Base-by-base conservation (phyloP, 2,797 vertebrate species). In the Anas georgica region DNA sequence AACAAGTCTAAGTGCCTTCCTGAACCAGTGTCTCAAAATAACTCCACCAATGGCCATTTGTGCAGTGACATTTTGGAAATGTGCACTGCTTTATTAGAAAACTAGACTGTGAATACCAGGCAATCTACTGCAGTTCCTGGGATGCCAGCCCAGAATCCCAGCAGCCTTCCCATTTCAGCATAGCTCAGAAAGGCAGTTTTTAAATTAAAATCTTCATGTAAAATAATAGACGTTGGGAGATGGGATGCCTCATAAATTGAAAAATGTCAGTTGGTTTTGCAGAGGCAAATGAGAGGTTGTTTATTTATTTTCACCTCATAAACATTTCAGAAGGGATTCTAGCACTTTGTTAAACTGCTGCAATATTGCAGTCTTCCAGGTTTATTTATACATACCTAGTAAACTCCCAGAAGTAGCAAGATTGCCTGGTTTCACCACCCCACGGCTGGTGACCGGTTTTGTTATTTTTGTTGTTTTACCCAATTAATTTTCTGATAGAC, bases 241-340 rank as follows among this genome's bases (percentile, higher is more conserved):
- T 52, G 66, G 46, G 83, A 85, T 93, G 46, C 48, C 81, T 93
- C 64, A 26, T 83, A 88, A 91, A 88, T 17, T 67, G 68, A 59
- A 87, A 88, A 90, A 91, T 23, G 64, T 76, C 58, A 43, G 79
- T 33, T 70, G 69, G 48, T 75, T 96, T 93, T 89, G 69, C 66
- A 83, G 75, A 73, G 23, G 58, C n/a, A 45, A 70, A 55, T 31
- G 59, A 20, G 39, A 56, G 20, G 43, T 66, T 79, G 48, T 64
- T 85, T 86, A 22, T 82, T 91, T 63, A 92, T 91, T 92, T 95
- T 91, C 94, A 87, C 90, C 70, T 93, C 84, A 48, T 93, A 93
- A 96, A 95, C 23, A 22, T 80, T 86, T 92, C 75, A 72, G 72
- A 63, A 79, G 68, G 86, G 69, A 82, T 92, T 91, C 77, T 80